Evolutionary conservation across 2,888 invertebrate genomes (phyloP), one percentile per base, ranked within the genome.

Genomic region (Steinernema hermaphroditum): DNA sequence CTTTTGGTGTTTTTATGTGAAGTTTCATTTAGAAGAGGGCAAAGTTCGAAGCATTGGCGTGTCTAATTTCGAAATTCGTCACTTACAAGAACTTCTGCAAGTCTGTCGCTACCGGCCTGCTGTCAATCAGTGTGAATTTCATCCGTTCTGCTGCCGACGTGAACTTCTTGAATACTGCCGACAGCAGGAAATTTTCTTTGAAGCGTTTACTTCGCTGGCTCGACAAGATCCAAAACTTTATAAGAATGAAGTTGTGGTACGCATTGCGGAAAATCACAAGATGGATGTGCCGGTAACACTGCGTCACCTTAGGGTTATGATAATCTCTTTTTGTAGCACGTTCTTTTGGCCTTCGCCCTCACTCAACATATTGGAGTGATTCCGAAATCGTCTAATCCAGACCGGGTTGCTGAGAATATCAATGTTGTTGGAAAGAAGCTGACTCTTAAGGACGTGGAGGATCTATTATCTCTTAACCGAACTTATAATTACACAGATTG

Each of bases 41-140:
- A 86, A 49, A 82, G 76, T 91, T 19, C 88, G 89, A 82, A 90
- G 91, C 1, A 91, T 93, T 79, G 93, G 93, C 0, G 93, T 93
- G 0, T 92, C 93, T 0, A 93, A 93, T 87, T 93, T 91, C 83
- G 91, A 91, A 1, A 87, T 91, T 0, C 87, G 88, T 54, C 93
- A 93, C 87, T 86, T 93, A 9, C 37, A 68, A 72, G 32, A 72
- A 46, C 49, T 44, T 6, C 19, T 32, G 29, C 69, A n/a, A 41
- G 24, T n/a, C 14, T 37, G 41, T 62, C 57, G 27, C n/a, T 57
- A 22, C 16, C 46, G 29, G 14, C 82, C 82, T 9, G 81, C 77
- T 14, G 76, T 82, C 32, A 81, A 82, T 54, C 82, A 88, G 86
- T 86, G 80, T 68, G 88, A 88, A 76, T 86, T 84, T 73, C 88